Percentiles rank a stretch among this genome's conserved stretches.
These are phyloP conservation scores for Lithosia quadra DNA, from an alignment of 2,888 invertebrate genomes.

Conservation along the genomic window DNA sequence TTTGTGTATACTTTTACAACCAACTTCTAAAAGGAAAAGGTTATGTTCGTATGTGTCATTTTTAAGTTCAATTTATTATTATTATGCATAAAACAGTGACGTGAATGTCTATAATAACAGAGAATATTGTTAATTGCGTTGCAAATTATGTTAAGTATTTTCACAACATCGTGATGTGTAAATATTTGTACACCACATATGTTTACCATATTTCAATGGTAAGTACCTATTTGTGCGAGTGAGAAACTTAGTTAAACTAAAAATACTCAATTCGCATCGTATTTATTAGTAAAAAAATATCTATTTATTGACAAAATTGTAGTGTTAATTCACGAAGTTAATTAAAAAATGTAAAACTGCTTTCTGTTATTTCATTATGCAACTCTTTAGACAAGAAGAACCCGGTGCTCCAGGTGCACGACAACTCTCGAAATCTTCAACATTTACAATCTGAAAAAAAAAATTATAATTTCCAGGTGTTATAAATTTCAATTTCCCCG, in stretches of 20 bases:
- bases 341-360: conserved; percentile 34
- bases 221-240: too few relatives aligned
- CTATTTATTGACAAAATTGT: conserved; percentile 42
- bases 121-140: too few relatives aligned
- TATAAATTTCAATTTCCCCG: too few relatives aligned
- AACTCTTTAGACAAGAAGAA: conserved; percentile 56
- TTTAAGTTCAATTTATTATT: not conserved
- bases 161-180: too few relatives aligned
- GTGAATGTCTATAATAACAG: not conserved
- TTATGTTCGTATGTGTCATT: not conserved
- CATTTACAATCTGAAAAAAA: conserved; percentile 57
- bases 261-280: conserved; percentile 22
- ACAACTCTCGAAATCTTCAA: conserved; percentile 61
- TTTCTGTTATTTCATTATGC: conserved; percentile 51
- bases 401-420: conserved; percentile 38
- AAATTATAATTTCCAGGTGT: not conserved
- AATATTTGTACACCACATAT: too few relatives aligned
- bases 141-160: too few relatives aligned
- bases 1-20: not conserved
- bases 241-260: not conserved
- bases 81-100: too few relatives aligned
- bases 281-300: conserved; percentile 28
- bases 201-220: too few relatives aligned
- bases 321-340: conserved; percentile 38
- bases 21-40: too few relatives aligned